phyloP scores from a whole-genome alignment of 2,797 vertebrate genomes.

The Siniperca undulata region DNA sequence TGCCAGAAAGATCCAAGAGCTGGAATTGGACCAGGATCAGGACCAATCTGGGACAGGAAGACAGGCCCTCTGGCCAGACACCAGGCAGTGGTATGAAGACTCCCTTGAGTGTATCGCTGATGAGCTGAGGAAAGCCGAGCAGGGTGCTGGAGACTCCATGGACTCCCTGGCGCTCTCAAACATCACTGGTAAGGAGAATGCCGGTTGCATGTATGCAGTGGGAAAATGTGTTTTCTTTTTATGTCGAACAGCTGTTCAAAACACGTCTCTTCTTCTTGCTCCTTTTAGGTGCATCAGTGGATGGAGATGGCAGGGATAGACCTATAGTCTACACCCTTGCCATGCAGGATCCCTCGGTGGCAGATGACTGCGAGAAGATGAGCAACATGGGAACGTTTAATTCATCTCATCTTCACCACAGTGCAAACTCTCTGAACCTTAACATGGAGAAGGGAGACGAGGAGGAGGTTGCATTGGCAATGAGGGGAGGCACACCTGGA shows the following conservation, averaged over 20 bases:
- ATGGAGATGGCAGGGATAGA: conserved; percentile 90
- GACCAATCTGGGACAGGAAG: conserved; percentile 78
- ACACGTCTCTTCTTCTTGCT: not conserved
- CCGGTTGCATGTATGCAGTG: not conserved
- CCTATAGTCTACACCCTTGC: conserved; percentile 88
- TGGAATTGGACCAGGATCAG: conserved; percentile 91
- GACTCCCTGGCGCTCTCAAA: conserved; percentile 97
- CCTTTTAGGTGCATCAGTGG: conserved; percentile 90
- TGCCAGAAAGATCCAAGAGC: conserved; percentile 94
- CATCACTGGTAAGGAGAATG: conserved; percentile 90
- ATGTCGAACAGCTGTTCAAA: not conserved
- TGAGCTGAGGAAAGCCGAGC: conserved; percentile 91
- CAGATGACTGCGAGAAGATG: conserved; percentile 94
- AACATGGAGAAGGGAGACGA: conserved; percentile 83
- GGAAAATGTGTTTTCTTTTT: not conserved
- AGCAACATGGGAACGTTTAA: conserved; percentile 98
- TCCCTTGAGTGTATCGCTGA: conserved; percentile 93
- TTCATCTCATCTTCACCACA: conserved; percentile 94
- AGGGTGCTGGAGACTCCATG: conserved; percentile 93
- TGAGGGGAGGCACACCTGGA: conserved; percentile 63
- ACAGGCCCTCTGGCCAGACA: conserved; percentile 86
- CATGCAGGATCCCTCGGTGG: conserved; percentile 83
- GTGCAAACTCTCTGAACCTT: conserved; percentile 91
- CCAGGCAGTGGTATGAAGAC: conserved; percentile 91
- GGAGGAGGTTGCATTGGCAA: conserved; percentile 59